Percentiles rank a stretch among this genome's conserved stretches.
These are phyloP conservation scores for Pandemis corylana DNA, from an alignment of 2,888 invertebrate genomes.

Conservation along the genomic window DNA sequence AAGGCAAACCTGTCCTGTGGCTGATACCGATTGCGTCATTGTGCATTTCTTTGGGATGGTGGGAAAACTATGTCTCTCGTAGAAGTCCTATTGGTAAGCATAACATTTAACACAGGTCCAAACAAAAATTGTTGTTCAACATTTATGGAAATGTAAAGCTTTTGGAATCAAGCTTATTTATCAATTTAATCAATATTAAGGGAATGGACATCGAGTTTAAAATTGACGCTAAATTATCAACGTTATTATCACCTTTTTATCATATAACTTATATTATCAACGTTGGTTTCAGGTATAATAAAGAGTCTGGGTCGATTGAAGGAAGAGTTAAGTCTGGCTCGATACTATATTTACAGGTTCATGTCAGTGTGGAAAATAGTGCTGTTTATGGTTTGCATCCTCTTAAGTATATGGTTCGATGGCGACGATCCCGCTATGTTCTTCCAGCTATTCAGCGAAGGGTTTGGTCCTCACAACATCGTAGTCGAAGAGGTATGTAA, in stretches of 20 bases:
- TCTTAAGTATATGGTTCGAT: conserved; percentile 89
- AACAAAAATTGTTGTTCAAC: too few relatives aligned
- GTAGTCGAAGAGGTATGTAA: conserved; percentile 88
- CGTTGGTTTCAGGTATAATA: conserved; percentile 84
- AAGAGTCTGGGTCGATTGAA: conserved; percentile 91
- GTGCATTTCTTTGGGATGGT: conserved; percentile 97
- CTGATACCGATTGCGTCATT: conserved; percentile 93
- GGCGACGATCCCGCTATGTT: conserved; percentile 91
- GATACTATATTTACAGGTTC: conserved; percentile 96
- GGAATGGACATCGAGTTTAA: too few relatives aligned
- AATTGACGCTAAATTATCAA: neutral
- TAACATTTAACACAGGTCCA: too few relatives aligned
- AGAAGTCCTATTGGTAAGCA: conserved; percentile 91
- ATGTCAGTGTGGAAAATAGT: conserved; percentile 96
- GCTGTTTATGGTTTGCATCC: conserved; percentile 90
- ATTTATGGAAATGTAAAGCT: too few relatives aligned
- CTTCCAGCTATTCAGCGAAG: conserved; percentile 89
- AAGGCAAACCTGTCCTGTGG: conserved; percentile 91
- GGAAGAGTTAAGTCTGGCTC: conserved; percentile 90
- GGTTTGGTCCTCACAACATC: conserved; percentile 92
- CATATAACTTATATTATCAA: too few relatives aligned
- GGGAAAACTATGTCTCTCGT: conserved; percentile 98
- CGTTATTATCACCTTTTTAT: conserved; percentile 20
- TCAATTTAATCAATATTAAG: too few relatives aligned
- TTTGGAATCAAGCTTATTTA: too few relatives aligned